A percentile compares a stretch with the other conserved stretches of the same genome.
Evolutionary conservation across 2,113 vertebrate genomes (phyloP).

Genomic region (Danionella cerebrum): DNA sequence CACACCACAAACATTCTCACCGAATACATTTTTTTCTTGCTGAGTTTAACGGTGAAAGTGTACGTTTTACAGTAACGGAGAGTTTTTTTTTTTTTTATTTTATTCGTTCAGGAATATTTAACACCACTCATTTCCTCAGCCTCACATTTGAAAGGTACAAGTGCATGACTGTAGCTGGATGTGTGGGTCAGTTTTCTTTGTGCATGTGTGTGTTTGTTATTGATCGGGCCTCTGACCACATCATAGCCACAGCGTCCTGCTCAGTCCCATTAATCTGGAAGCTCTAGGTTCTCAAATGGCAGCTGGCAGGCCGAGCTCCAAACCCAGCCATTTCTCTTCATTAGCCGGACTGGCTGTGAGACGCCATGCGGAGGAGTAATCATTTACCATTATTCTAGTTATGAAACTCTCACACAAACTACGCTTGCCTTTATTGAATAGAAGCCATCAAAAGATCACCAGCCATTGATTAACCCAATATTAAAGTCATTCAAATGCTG

Average conservation of each 20-base stretch:
- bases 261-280: slow-evolving; percentile 65
- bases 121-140: slow-evolving; percentile 62
- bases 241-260: slow-evolving; percentile 60
- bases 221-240: slow-evolving; percentile 64
- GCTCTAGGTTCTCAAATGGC: slow-evolving; percentile 64
- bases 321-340: slow-evolving; percentile 73
- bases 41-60: no score
- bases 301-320: slow-evolving; percentile 65
- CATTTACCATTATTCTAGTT: slow-evolving; percentile 83
- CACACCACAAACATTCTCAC: no score
- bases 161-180: neutral
- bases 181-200: slow-evolving; percentile 11
- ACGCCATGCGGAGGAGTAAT: slow-evolving; percentile 66
- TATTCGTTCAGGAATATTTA: no score
- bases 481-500: slow-evolving; percentile 93
- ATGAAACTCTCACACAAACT: slow-evolving; percentile 76
- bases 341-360: slow-evolving; percentile 64
- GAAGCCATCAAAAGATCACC: slow-evolving; percentile 93
- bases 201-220: slow-evolving; percentile 52
- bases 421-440: slow-evolving; percentile 86
- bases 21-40: no score
- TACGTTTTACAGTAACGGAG: no score
- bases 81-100: no score
- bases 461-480: slow-evolving; percentile 97
- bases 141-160: slow-evolving; percentile 21